Evolutionary conservation across 2,888 invertebrate genomes (phyloP).

Genomic region (Apamea epomidion): DNA sequence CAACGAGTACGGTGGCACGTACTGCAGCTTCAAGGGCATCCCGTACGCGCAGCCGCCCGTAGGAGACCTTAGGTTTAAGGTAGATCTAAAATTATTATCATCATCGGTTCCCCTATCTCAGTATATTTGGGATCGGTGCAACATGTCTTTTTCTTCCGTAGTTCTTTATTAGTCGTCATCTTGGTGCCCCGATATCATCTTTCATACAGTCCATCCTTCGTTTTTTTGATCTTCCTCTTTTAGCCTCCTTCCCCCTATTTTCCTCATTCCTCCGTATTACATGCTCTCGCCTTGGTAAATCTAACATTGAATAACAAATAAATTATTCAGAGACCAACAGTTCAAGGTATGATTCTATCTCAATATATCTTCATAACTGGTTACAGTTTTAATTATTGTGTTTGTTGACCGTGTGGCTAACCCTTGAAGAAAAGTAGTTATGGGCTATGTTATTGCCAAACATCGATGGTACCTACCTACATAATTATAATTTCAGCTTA

Average conservation of each 20-base stretch:
- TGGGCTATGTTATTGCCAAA: not conserved
- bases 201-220: not conserved
- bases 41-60: constrained; percentile 88
- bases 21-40: constrained; percentile 80
- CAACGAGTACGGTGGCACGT: constrained; percentile 67
- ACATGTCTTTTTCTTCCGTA: not conserved
- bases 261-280: too few species aligned
- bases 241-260: not conserved
- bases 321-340: too few species aligned
- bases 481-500: not conserved
- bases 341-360: not conserved
- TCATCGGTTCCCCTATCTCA: too few species aligned
- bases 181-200: not conserved
- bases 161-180: not conserved
- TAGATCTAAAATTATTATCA: constrained; percentile 56
- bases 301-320: not conserved
- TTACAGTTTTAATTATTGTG: not conserved
- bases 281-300: not conserved
- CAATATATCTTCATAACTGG: not conserved
- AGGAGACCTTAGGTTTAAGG: constrained; percentile 86
- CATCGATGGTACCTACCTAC: not conserved
- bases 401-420: not conserved
- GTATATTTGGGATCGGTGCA: not conserved
- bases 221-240: not conserved
- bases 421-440: not conserved